These are phyloP conservation scores for Xestia sexstrigata DNA, from an alignment of 2,888 invertebrate species.

Conservation along the genomic window DNA sequence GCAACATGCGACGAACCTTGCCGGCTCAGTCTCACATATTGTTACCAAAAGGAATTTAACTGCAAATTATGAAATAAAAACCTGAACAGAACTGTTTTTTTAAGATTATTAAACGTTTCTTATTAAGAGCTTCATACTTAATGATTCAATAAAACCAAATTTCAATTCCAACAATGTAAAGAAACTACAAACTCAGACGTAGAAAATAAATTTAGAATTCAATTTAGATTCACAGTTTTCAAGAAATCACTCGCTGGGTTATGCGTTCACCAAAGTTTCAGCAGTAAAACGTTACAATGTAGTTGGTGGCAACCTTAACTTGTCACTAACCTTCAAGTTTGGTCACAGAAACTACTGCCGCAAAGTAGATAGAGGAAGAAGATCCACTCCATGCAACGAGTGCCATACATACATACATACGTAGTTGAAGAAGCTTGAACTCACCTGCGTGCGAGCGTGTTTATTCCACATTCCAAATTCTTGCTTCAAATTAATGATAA, in stretches of 20 bases:
- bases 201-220: constrained; percentile 44
- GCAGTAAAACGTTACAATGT: constrained; percentile 53
- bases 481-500: not conserved
- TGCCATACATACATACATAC: too few relatives aligned
- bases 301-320: constrained; percentile 30
- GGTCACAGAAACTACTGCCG: constrained; percentile 20
- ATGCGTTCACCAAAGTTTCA: constrained; percentile 40
- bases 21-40: not conserved
- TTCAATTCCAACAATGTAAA: constrained; percentile 40
- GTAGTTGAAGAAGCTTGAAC: too few relatives aligned
- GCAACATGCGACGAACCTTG: not conserved
- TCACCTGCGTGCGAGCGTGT: not conserved
- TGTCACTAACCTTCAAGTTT: constrained; percentile 51
- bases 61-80: not conserved
- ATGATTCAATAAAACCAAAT: constrained; percentile 11
- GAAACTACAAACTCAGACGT: not conserved
- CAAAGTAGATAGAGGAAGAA: not conserved
- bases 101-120: not conserved
- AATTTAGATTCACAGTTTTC: constrained; percentile 47
- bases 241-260: constrained; percentile 30
- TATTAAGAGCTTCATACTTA: not conserved
- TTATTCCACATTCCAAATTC: not conserved
- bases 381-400: not conserved
- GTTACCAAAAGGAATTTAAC: not conserved
- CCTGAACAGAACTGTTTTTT: not conserved